A percentile compares a stretch with the other conserved stretches of the same genome.
Evolutionary conservation across 2,797 vertebrate species (phyloP).

Genomic region (Hippopotamyrus pictus): DNA sequence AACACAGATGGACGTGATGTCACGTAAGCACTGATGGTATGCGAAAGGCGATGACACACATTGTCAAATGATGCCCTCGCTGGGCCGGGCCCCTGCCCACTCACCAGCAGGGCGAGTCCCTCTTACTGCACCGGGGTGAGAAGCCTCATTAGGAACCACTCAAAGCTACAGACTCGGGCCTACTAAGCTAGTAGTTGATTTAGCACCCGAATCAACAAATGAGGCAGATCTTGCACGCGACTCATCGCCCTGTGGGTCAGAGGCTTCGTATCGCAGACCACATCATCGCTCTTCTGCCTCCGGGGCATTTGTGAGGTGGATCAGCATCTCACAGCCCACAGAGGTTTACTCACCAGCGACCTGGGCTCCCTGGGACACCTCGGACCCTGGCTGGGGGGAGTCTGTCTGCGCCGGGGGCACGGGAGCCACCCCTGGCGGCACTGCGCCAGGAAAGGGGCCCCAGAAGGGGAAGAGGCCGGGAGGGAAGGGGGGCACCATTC

Average conservation of each 20-base stretch:
- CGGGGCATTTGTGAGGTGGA: neutral
- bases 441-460: constrained; percentile 83
- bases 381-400: constrained; percentile 42
- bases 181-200: neutral
- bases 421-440: constrained; percentile 50
- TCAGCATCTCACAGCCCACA: neutral
- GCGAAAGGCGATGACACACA: neutral
- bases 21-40: neutral
- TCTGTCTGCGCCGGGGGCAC: constrained; percentile 40
- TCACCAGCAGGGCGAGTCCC: neutral
- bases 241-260: neutral
- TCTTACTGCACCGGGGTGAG: neutral
- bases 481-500: constrained; percentile 84
- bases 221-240: neutral
- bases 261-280: neutral
- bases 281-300: neutral
- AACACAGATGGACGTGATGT: constrained; percentile 9
- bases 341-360: constrained; percentile 53
- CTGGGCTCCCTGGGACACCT: constrained; percentile 38
- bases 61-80: neutral
- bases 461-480: constrained; percentile 89
- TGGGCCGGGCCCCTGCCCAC: neutral
- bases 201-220: neutral
- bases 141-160: neutral
- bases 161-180: neutral